Conservation (phyloP, 2,797 vertebrate species). For the Clarias fuscus region DNA sequence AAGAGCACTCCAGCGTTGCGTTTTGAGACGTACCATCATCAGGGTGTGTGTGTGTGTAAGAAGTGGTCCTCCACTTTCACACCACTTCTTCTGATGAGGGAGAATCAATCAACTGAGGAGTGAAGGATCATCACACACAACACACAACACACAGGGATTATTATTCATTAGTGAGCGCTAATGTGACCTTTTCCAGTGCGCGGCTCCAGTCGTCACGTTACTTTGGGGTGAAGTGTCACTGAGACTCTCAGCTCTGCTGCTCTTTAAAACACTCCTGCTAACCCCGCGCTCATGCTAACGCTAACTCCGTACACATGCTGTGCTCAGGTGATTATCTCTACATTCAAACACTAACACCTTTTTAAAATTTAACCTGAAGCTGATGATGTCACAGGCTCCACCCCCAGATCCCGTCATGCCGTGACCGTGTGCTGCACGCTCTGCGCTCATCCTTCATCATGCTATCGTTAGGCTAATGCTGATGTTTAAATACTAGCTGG, state of each 20-base stretch:
- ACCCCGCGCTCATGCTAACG: not conserved
- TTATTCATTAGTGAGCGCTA: not conserved
- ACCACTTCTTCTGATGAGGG: not conserved
- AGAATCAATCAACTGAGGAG: not conserved
- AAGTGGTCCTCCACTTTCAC: not conserved
- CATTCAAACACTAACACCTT: not conserved
- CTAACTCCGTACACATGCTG: not conserved
- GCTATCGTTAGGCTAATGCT: not conserved
- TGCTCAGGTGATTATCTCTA: not conserved
- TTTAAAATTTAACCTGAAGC: not conserved
- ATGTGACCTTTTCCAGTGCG: not conserved
- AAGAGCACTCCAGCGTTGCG: not conserved
- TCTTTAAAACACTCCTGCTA: not conserved
- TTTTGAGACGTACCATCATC: not conserved
- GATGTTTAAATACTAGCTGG: not conserved
- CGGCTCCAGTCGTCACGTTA: not conserved
- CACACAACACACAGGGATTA: not conserved
- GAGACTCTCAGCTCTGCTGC: not conserved
- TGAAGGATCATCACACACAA: not conserved
- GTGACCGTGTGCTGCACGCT: not conserved
- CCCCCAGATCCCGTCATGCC: not conserved
- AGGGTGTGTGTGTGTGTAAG: not conserved
- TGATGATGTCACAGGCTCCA: not conserved
- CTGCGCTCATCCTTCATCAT: not conserved
- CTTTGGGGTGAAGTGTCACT: not conserved